Evolutionary conservation across 1,140 invertebrate species (phyloP).

Genomic region (Macrotrachela quadricornifera): DNA sequence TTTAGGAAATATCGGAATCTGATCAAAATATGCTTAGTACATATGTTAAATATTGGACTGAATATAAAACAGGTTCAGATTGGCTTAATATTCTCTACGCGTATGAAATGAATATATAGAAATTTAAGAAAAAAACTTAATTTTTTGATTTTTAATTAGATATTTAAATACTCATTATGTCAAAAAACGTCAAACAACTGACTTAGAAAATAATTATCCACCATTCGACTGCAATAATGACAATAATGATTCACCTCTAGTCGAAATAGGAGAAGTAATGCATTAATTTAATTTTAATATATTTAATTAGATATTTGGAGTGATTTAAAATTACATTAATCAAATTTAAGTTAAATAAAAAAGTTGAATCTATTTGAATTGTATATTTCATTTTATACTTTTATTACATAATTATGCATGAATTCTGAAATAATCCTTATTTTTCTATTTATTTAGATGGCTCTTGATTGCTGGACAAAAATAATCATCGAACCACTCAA

Average conservation of each 20-base stretch:
- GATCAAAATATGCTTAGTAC: conserved; percentile 32
- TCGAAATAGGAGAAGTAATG: no score
- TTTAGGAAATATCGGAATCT: conserved; percentile 29
- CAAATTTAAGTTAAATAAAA: conserved; percentile 65
- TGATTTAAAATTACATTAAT: no score
- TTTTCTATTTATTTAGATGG: conserved; percentile 21
- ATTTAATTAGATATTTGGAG: no score
- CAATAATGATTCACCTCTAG: no score
- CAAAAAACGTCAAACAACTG: conserved; percentile 61
- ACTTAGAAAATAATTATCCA: conserved; percentile 36
- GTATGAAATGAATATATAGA: conserved; percentile 30
- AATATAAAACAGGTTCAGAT: conserved; percentile 60
- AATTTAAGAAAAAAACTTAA: background rate
- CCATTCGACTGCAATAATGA: no score
- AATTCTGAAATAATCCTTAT: background rate
- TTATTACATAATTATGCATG: background rate
- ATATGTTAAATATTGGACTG: conserved; percentile 60
- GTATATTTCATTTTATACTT: background rate
- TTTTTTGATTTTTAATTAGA: conserved; percentile 18
- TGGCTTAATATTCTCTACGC: conserved; percentile 67
- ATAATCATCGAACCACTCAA: conserved; percentile 59
- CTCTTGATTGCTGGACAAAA: conserved; percentile 59
- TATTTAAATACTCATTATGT: conserved; percentile 76
- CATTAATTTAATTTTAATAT: no score
- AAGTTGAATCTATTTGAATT: conserved; percentile 33